Evolutionary conservation across 1,140 invertebrate genomes (phyloP).

Genomic region (Physella acuta): DNA sequence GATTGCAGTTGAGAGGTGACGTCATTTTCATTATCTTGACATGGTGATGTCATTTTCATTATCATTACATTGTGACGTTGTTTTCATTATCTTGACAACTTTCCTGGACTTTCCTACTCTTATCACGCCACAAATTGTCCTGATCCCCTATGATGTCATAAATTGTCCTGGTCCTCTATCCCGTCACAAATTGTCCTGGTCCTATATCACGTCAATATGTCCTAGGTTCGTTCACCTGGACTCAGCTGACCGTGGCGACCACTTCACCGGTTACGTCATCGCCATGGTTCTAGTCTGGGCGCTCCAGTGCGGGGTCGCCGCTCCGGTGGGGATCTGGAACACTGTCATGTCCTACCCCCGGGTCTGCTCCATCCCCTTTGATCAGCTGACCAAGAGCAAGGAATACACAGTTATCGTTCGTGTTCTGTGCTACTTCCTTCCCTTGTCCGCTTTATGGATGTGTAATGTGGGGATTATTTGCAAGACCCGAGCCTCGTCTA

Average conservation of each 20-base stretch:
- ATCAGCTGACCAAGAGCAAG: background rate
- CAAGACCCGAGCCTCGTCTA: background rate
- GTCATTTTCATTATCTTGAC: too few species aligned
- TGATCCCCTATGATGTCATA: too few species aligned
- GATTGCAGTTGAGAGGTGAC: background rate
- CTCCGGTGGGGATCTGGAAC: background rate
- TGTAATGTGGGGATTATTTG: background rate
- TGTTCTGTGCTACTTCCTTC: background rate
- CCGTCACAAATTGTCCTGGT: too few species aligned
- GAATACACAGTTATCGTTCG: slow-evolving; percentile 4
- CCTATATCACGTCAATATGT: too few species aligned
- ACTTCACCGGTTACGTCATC: background rate
- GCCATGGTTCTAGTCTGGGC: background rate
- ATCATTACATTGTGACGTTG: too few species aligned
- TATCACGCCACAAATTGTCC: too few species aligned
- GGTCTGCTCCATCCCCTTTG: background rate
- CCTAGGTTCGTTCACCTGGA: background rate
- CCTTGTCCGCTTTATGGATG: background rate
- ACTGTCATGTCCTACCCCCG: background rate
- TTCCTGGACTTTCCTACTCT: too few species aligned
- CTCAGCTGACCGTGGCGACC: background rate
- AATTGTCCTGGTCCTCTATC: too few species aligned
- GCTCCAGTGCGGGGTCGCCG: background rate
- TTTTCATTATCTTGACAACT: too few species aligned
- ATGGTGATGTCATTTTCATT: too few species aligned